A percentile compares a stretch with the other conserved stretches of the same genome.
phyloP scores from a whole-genome alignment of 30 jellyfish, hydroid and myxozoan genomes.

The Cassiopea xamachana region DNA sequence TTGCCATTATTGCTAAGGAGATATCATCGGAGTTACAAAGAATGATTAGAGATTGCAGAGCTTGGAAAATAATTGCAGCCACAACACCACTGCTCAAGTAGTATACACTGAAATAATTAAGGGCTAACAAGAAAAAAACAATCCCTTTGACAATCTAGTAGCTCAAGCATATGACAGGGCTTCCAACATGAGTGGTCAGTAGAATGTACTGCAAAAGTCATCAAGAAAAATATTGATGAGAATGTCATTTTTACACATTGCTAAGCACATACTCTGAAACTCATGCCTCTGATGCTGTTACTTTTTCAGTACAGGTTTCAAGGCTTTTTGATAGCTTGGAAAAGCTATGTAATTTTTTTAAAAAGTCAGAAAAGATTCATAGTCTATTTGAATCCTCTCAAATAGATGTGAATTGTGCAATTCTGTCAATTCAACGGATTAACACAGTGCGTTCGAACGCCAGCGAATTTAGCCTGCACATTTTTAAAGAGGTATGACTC shows the following conservation, averaged over 20 bases:
- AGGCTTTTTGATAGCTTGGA: constrained; percentile 14
- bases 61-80: constrained; percentile 50
- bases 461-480: constrained; percentile 49
- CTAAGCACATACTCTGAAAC: too few relatives aligned
- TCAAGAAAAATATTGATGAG: constrained; percentile 40
- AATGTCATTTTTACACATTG: constrained; percentile 46
- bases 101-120: constrained; percentile 4
- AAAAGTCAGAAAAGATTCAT: constrained; percentile 42
- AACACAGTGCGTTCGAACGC: constrained; percentile 65
- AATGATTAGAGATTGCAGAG: not conserved
- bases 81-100: constrained; percentile 42
- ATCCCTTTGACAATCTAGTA: constrained; percentile 33
- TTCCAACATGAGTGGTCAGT: constrained; percentile 56
- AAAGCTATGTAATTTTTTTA: constrained; percentile 1
- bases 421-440: constrained; percentile 26
- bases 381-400: too few relatives aligned
- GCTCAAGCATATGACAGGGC: constrained; percentile 68
- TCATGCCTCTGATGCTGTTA: constrained; percentile 24
- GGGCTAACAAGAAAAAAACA: not conserved
- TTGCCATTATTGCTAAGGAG: constrained; percentile 17
- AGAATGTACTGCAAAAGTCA: constrained; percentile 63
- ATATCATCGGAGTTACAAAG: not conserved
- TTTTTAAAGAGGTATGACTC: constrained; percentile 37
- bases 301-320: constrained; percentile 30
- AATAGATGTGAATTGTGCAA: not conserved